Percentiles rank a stretch among this genome's conserved stretches.
Conservation (phyloP, 2,888 invertebrate genomes). For the Drosophila kanekoi region DNA sequence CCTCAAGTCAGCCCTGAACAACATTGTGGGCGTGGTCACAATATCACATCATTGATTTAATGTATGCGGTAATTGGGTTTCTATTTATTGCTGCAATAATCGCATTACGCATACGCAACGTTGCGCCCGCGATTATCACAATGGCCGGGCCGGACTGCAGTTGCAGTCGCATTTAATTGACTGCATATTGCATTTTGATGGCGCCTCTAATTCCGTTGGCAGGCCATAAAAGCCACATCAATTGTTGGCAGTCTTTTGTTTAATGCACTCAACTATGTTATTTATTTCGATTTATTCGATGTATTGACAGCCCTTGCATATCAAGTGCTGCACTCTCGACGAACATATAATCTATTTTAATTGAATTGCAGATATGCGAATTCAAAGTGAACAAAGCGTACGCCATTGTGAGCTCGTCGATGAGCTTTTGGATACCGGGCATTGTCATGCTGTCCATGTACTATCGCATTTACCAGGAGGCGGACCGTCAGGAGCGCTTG, state of each 20-base stretch:
- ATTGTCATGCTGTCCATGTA: conserved; percentile 97
- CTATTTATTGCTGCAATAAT: conserved; percentile 65
- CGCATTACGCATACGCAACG: conserved; percentile 65
- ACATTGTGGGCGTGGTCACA: conserved; percentile 1
- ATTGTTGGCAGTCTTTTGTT: conserved; percentile 8
- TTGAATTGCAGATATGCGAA: conserved; percentile 87
- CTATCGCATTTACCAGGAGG: conserved; percentile 94
- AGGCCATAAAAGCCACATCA: conserved; percentile 6
- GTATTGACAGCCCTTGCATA: conserved; percentile 17
- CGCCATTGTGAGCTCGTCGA: conserved; percentile 94
- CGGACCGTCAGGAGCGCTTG: conserved; percentile 93
- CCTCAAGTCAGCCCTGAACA: conserved; percentile 28
- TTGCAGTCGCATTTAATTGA: conserved; percentile 39
- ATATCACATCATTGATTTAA: conserved; percentile 44
- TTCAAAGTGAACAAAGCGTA: conserved; percentile 95
- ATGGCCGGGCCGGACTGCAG: background rate
- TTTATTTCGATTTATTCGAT: conserved; percentile 45
- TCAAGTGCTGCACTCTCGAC: conserved; percentile 9
- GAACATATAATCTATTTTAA: conserved; percentile 26
- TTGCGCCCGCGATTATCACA: conserved; percentile 21
- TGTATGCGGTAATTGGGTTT: conserved; percentile 61
- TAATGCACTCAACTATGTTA: conserved; percentile 6
- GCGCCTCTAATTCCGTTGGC: conserved; percentile 1
- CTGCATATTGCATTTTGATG: conserved; percentile 41
- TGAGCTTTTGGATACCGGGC: conserved; percentile 97